Evolutionary conservation across 2,113 vertebrate species (phyloP), one percentile per base, ranked within the genome.

Genomic region (Heterotis niloticus): DNA sequence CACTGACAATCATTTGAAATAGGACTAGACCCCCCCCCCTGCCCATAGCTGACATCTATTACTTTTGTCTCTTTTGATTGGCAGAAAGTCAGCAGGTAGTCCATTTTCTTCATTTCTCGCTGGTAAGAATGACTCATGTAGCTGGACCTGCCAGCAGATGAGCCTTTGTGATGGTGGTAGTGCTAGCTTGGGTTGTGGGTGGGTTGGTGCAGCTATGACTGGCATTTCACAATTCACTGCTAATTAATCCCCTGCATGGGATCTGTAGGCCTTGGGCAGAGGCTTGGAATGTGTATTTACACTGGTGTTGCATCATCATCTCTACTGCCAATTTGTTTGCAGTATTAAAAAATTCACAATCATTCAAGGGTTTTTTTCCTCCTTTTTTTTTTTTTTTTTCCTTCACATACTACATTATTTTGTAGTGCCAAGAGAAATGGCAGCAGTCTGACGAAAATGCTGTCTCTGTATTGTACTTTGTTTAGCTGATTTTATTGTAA

Each of bases 181-280:
- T 62, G 59, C 59, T 17, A 3, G 10, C 13, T 14, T 62, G 3
- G 59, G 34, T 44, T 44, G 34, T 7, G 34, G 17, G n/a, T 65
- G 64, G 10, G n/a, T 16, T 16, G 52, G 23, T 23, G 10, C 54
- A 74, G 59, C 54, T 74, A 7, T 44, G 16, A 74, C 71, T 74
- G 54, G 20, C 34, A 23, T 57, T 10, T 54, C 54, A 28, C 57
- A 54, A 52, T 54, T 44, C n/a, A 14, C 7, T 74, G 54, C 71
- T 74, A 74, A 57, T 74, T 74, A 74, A 74, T 74, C 71, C 71
- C 71, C 59, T 62, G 59, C 59, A 62, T 62, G 59, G 20, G 20
- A 62, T 4, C 59, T 20, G 59, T 62, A 20, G 59, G 13, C 59
- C 59, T 62, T 20, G 10, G 59, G 13, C 59, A 17, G 13, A 3